Base-by-base conservation (phyloP, 2,113 vertebrate species). In the Podiceps cristatus region DNA sequence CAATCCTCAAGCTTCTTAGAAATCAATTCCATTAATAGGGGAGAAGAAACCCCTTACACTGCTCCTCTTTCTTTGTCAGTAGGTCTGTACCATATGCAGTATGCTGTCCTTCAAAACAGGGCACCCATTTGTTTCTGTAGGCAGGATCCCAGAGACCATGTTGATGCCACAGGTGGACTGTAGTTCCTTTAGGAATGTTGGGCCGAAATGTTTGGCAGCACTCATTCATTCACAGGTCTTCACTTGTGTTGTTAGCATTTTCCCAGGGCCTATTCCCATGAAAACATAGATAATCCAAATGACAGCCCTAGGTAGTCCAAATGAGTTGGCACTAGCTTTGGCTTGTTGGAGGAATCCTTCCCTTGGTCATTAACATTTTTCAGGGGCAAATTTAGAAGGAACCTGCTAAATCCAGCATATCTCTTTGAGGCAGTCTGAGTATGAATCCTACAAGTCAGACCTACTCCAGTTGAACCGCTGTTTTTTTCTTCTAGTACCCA, bases 151-250 rank as follows among this genome's bases (percentile, higher is more conserved):
- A 63, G 71, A 59, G 22, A 45, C 19, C n/a, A 23, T 0, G 1
- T 8, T 33, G 24, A 13, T 63, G 52, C 4, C 31, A 31, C 15
- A 63, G 24, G 23, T 37, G 22, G 18, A 29, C 7, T 62, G 27
- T 13, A 52, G 13, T 7, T 63, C 47, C 31, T 72, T 74, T 0
- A 0, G 23, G 25, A n/a, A 4, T 5, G 3, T 24, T 62, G 27
- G 5, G 1, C 16, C 3, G 50, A 49, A 5, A 53, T 9, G 16
- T 55, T 24, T 59, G 44, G 25, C 50, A 88, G 42, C 33, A 81
- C 7, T 78, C 4, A 22, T 5, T 27, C 44, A 50, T 44, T 66
- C 28, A 82, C 74, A 55, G 15, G 15, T 63, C 37, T 55, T 20
- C 14, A 18, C 14, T 47, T 28, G 16, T n/a, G 11, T 27, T 62